These are phyloP conservation scores for Copidosoma aretas DNA, from an alignment of 2,888 invertebrate genomes.

Conservation along the genomic window DNA sequence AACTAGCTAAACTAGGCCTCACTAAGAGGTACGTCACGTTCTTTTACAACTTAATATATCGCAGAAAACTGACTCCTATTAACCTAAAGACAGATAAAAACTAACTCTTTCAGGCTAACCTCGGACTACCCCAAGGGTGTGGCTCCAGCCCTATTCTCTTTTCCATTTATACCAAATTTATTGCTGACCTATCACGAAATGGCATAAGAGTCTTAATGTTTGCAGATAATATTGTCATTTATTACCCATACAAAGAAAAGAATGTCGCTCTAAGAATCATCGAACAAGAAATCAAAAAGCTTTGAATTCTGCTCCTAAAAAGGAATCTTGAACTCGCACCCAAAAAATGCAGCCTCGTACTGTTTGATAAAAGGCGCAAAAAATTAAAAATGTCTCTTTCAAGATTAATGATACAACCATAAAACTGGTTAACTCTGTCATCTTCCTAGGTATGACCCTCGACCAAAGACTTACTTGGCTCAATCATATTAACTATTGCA, in stretches of 20 bases:
- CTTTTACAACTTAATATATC: not conserved
- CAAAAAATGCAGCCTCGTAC: not conserved
- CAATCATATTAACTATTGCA: slow-evolving; percentile 23
- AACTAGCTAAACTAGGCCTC: not conserved
- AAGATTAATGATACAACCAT: no score
- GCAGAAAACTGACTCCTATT: not conserved
- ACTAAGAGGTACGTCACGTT: not conserved
- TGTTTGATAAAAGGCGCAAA: not conserved
- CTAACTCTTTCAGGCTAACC: not conserved
- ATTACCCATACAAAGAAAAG: not conserved
- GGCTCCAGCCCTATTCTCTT: not conserved
- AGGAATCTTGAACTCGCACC: not conserved
- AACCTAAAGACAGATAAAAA: not conserved
- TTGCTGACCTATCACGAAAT: not conserved
- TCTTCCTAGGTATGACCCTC: slow-evolving; percentile 7
- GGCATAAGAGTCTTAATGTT: not conserved
- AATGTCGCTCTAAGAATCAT: not conserved
- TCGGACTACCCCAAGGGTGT: not conserved
- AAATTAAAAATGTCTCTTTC: no score
- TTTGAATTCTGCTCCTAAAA: not conserved
- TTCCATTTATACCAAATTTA: not conserved
- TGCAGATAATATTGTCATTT: not conserved
- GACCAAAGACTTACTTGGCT: slow-evolving; percentile 24
- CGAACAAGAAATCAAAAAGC: not conserved
- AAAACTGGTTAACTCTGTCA: no score